These are phyloP conservation scores for Protobothrops mucrosquamatus DNA, from an alignment of 2,113 vertebrate species.

Conservation along the genomic window DNA sequence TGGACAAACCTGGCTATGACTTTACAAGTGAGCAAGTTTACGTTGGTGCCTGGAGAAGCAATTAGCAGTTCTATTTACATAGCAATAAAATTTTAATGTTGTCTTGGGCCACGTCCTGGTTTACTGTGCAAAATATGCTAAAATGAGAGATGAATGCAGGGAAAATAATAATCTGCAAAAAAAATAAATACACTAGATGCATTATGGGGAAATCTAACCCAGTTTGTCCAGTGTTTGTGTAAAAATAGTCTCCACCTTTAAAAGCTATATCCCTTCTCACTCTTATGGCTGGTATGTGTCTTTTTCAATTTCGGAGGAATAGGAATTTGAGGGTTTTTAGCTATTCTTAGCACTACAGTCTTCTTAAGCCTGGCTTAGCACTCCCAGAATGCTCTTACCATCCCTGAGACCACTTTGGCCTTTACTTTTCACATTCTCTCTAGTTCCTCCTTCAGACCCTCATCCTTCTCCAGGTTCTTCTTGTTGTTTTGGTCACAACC, in stretches of 20 bases:
- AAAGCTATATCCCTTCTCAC: neutral
- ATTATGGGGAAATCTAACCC: neutral
- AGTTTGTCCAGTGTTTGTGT: neutral
- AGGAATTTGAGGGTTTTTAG: neutral
- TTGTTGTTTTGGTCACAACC: neutral
- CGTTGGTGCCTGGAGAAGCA: constrained; percentile 15
- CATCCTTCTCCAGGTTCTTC: neutral
- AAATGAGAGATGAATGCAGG: neutral
- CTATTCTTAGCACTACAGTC: neutral
- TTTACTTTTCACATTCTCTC: neutral
- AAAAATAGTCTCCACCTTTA: neutral
- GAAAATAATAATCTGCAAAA: neutral
- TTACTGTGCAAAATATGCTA: constrained; percentile 2
- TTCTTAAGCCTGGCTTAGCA: neutral
- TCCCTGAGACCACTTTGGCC: neutral
- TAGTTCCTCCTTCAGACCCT: neutral
- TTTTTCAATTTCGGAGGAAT: neutral
- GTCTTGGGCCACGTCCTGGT: constrained; percentile 12
- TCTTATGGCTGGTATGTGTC: neutral
- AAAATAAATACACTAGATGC: neutral
- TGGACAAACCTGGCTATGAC: neutral
- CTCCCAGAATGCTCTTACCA: neutral
- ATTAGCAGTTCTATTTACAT: constrained; percentile 27
- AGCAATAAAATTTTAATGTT: constrained; percentile 26
- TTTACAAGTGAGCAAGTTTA: constrained; percentile 14